Conservation (phyloP, 2,113 vertebrate species). For the Lagenorhynchus albirostris region DNA sequence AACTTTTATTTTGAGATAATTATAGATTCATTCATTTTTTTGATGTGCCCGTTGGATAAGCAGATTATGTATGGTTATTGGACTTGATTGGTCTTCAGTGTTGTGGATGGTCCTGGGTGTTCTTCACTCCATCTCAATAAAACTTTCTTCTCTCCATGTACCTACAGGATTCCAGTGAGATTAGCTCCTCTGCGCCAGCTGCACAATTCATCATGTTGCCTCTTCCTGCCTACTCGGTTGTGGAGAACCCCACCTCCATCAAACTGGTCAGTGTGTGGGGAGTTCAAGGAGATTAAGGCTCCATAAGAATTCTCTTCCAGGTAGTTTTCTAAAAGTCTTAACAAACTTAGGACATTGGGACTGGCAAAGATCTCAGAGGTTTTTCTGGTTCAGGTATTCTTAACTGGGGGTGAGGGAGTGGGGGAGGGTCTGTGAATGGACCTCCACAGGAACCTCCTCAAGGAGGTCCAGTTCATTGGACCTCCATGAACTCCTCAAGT, state of each 20-base stretch:
- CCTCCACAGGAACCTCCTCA: not conserved
- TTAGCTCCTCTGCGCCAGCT: constrained; percentile 81
- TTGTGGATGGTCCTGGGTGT: not conserved
- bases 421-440: not conserved
- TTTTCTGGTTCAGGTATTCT: not conserved
- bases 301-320: not conserved
- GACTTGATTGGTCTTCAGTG: not conserved
- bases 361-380: not conserved
- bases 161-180: constrained; percentile 87
- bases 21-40: not conserved
- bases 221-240: constrained; percentile 86
- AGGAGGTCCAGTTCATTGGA: too few species aligned
- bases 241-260: constrained; percentile 87
- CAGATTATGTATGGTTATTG: not conserved
- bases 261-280: constrained; percentile 89
- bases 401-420: not conserved
- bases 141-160: not conserved
- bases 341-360: not conserved
- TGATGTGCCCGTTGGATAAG: not conserved
- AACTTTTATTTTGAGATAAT: constrained; percentile 12
- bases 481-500: not conserved
- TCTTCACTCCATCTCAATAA: not conserved
- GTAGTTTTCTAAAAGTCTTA: not conserved
- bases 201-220: constrained; percentile 93
- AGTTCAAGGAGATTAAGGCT: not conserved